These are phyloP conservation scores for Oreotrochilus melanogaster DNA, from an alignment of 2,113 vertebrate species.

Conservation along the genomic window DNA sequence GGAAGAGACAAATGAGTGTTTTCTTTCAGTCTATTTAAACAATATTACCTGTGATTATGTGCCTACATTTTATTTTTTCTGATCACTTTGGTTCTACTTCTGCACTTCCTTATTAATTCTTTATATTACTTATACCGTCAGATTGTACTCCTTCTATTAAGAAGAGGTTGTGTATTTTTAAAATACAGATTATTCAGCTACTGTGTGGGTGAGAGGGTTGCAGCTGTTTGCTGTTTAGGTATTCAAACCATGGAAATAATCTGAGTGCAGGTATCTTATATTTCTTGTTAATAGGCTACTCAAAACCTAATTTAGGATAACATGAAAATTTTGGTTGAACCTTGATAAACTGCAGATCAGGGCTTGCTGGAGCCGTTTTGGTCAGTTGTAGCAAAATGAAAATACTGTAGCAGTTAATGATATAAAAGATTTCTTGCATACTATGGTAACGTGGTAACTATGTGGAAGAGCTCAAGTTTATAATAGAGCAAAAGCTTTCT, in stretches of 20 bases:
- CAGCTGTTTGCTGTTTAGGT: not conserved
- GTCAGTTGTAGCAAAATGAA: not conserved
- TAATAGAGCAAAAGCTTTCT: not conserved
- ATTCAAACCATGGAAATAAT: not conserved
- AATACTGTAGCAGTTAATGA: not conserved
- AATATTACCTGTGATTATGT: not conserved
- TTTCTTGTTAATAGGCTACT: not conserved
- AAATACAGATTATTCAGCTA: not conserved
- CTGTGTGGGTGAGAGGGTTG: not conserved
- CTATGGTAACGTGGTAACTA: not conserved
- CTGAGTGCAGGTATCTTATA: not conserved
- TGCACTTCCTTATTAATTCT: not conserved
- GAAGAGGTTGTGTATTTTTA: not conserved
- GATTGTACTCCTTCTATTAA: not conserved
- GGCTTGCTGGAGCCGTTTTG: not conserved
- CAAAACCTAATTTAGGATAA: not conserved
- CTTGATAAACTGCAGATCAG: not conserved
- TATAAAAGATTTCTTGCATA: not conserved
- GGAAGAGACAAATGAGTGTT: not conserved
- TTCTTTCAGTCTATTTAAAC: not conserved
- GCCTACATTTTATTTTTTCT: not conserved
- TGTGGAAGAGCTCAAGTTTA: not conserved
- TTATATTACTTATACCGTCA: not conserved
- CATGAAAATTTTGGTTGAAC: not conserved
- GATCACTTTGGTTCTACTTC: not conserved